Evolutionary conservation across 1,140 invertebrate genomes (phyloP), one percentile per base, ranked within the genome.

Genomic region (Heliconius hewitsoni): DNA sequence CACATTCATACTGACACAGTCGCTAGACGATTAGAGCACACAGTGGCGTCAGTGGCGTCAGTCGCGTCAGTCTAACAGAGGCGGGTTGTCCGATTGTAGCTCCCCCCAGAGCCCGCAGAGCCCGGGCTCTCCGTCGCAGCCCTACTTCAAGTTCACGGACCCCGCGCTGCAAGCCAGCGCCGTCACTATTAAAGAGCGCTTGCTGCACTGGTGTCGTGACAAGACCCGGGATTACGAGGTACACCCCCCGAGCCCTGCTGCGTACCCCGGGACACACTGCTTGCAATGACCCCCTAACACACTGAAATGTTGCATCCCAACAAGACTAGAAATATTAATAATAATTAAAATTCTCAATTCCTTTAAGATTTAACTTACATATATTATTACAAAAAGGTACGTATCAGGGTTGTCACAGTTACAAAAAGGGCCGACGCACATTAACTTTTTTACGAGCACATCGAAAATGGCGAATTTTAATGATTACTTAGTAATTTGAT

Each of bases 161-260:
- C 96, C 97, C 87, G 96, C 96, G 92, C 96, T 98, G 94, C 96
- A 96, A 94, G 96, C 97, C 93, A 98, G 97, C 95, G 98, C 98
- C 84, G 97, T 96, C 93, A 97, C 98, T 95, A 98, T 99, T 94
- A 99, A 99, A 96, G 98, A 99, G 93, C 97, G 98, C 94, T 96
- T 99, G 88, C 96, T 99, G 93, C 96, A 97, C 92, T 99, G 99
- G 99, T 98, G 98, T 95, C 98, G 98, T 95, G 97, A 97, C 94
- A 98, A 99, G 96, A 99, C 98, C 85, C 96, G 97, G 95, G 98
- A 98, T 95, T 99, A 99, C 95, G 97, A 99, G 97, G 98, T 99
- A 97, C 88, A 84, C 86, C 80, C 81, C 83, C 74, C 86, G 60
- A 77, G 82, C 50, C 83, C 81, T 82, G 84, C 84, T 84, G 70